Evolutionary conservation across 2,888 invertebrate species (phyloP), one percentile per base, ranked within the genome.

Genomic region (Allygus modestus): DNA sequence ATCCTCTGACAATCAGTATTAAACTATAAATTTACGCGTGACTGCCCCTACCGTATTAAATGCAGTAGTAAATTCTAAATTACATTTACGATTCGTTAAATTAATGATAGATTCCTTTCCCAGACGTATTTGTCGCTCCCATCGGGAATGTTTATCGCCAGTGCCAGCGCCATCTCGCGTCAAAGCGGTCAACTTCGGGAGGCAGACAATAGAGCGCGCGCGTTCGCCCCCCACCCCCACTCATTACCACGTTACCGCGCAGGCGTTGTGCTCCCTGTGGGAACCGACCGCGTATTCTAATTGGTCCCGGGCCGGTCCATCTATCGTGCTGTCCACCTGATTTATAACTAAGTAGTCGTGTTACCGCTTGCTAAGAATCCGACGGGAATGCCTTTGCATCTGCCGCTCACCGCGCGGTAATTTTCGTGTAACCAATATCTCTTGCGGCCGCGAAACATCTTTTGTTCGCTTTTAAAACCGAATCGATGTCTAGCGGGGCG

Each of bases 261-360:
- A 65, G 17, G 41, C 51, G 31, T 23, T n/a, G 65, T 33, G 26
- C n/a, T n/a, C n/a, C n/a, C 43, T 58, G 83, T 75, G 75, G 73
- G 83, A 71, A 73, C 83, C 33, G 33, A 17, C 26, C 58, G 54
- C 69, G 84, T 79, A 79, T 84, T 84, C 79, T 79, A 84, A 79
- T 77, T 79, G 84, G 81, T 82, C 33, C 65, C 28, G 73, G 43
- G 31, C 41, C 54, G 81, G 69, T 51, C 41, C 58, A 82, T 82
- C 83, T 54, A 83, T 83, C 83, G 20, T 51, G 9, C 75, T 83
- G 84, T 82, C 73, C 82, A 23, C 81, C 82, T 82, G 85, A 85
- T 85, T 85, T 85, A 85, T 85, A 77, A 82, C 83, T 79, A 75
- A 79, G 85, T 83, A 85, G 85, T 82, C 79, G 79, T 85, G 85